Conservation (phyloP, 2,797 vertebrate species). For the Neostethus bicornis region DNA sequence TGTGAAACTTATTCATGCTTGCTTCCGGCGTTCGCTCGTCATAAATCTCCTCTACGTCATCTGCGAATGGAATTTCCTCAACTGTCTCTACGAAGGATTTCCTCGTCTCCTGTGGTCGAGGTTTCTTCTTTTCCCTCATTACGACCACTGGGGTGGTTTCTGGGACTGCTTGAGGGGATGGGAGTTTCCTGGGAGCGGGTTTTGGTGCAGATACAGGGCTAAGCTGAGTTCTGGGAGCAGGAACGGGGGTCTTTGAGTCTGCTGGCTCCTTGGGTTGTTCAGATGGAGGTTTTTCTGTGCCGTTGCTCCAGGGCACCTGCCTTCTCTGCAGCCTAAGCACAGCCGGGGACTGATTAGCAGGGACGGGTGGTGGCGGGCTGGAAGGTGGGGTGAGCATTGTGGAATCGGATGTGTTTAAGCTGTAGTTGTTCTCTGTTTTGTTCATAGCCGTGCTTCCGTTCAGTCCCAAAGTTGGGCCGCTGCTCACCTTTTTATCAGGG, state of each 20-base stretch:
- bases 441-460: conserved; percentile 88
- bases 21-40: conserved; percentile 90
- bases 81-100: conserved; percentile 96
- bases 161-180: conserved; percentile 32
- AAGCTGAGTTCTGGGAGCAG: conserved; percentile 55
- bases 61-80: conserved; percentile 96
- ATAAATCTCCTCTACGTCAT: conserved; percentile 91
- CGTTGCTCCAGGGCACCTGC: conserved; percentile 82
- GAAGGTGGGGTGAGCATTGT: conserved; percentile 96
- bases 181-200: conserved; percentile 60
- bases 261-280: conserved; percentile 50
- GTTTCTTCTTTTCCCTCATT: conserved; percentile 79
- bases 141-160: conserved; percentile 66
- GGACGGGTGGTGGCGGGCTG: conserved; percentile 93
- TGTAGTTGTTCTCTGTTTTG: conserved; percentile 85
- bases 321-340: conserved; percentile 81
- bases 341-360: conserved; percentile 91
- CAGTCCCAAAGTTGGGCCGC: conserved; percentile 90
- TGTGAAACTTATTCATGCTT: conserved; percentile 84
- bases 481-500: conserved; percentile 86
- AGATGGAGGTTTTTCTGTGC: conserved; percentile 59
- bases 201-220: conserved; percentile 62
- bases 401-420: conserved; percentile 91
- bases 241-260: conserved; percentile 59
- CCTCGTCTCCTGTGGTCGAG: conserved; percentile 74